Percentiles rank a stretch among this genome's conserved stretches.
Conservation (phyloP, 1,140 invertebrate species). For the Harpegnathos saltator region DNA sequence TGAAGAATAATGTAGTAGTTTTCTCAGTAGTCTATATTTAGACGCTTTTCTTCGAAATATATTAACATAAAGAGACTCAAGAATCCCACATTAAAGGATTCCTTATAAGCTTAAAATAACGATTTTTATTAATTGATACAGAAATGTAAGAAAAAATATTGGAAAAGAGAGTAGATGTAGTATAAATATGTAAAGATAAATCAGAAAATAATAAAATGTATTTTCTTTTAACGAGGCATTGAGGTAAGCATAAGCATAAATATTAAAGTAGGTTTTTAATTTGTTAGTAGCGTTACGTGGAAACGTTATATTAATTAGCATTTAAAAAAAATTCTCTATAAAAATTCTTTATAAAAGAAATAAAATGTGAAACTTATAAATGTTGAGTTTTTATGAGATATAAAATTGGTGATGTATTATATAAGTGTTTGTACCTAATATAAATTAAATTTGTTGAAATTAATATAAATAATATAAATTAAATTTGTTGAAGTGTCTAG, state of each 20-base stretch:
- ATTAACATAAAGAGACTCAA: slow-evolving; percentile 36
- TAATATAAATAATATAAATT: too few relatives aligned
- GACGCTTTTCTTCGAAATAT: neutral
- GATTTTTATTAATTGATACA: neutral
- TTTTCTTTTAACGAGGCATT: neutral
- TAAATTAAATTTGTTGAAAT: too few relatives aligned
- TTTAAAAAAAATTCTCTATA: too few relatives aligned
- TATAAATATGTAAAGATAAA: neutral
- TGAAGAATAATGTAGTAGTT: slow-evolving; percentile 39
- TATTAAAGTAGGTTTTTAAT: slow-evolving; percentile 4
- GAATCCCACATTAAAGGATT: neutral
- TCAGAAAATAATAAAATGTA: neutral
- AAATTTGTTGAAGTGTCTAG: too few relatives aligned
- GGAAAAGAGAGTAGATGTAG: neutral
- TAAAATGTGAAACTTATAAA: too few relatives aligned
- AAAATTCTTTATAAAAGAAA: too few relatives aligned
- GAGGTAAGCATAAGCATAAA: neutral
- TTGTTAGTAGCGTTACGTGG: too few relatives aligned
- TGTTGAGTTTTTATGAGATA: too few relatives aligned
- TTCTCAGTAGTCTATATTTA: slow-evolving; percentile 18
- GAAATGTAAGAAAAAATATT: slow-evolving; percentile 10
- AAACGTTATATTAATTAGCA: too few relatives aligned
- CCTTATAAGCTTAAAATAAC: neutral
- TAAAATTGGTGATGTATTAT: too few relatives aligned
- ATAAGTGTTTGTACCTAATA: too few relatives aligned